These are phyloP conservation scores for Poeciliopsis turneri DNA, from an alignment of 2,797 vertebrate genomes.

Conservation along the genomic window DNA sequence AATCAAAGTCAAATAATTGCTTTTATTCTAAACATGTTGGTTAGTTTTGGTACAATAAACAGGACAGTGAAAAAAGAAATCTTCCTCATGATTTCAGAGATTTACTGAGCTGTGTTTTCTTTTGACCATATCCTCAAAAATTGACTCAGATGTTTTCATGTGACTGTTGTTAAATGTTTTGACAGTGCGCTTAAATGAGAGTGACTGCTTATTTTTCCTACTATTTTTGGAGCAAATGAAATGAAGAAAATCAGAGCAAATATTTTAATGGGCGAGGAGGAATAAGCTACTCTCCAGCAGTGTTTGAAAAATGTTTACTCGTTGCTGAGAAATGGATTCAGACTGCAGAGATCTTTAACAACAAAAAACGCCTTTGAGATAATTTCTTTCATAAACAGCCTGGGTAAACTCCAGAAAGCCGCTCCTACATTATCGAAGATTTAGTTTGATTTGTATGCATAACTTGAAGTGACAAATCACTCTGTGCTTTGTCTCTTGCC, in stretches of 20 bases:
- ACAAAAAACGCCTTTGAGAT: neutral
- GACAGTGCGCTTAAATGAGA: constrained; percentile 29
- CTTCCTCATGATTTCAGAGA: constrained; percentile 10
- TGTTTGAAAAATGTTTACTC: constrained; percentile 48
- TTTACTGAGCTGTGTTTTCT: constrained; percentile 17
- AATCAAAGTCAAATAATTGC: constrained; percentile 44
- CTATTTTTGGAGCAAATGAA: constrained; percentile 7
- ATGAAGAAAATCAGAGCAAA: constrained; percentile 33
- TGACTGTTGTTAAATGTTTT: neutral
- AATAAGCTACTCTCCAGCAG: constrained; percentile 35
- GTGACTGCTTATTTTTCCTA: neutral
- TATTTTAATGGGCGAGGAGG: constrained; percentile 32
- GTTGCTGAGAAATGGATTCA: constrained; percentile 22
- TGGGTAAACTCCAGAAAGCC: neutral
- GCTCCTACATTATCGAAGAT: neutral
- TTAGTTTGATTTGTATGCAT: constrained; percentile 11
- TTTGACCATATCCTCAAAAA: constrained; percentile 31
- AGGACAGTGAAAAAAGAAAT: constrained; percentile 30
- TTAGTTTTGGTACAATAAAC: constrained; percentile 57
- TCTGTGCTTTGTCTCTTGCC: constrained; percentile 7
- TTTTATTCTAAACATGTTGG: constrained; percentile 53
- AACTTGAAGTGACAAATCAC: constrained; percentile 25
- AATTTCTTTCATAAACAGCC: neutral
- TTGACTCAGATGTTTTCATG: constrained; percentile 17
- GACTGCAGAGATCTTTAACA: constrained; percentile 9